Evolutionary conservation across 1,140 invertebrate genomes (phyloP).

Genomic region (Lasioglossum baleicum): DNA sequence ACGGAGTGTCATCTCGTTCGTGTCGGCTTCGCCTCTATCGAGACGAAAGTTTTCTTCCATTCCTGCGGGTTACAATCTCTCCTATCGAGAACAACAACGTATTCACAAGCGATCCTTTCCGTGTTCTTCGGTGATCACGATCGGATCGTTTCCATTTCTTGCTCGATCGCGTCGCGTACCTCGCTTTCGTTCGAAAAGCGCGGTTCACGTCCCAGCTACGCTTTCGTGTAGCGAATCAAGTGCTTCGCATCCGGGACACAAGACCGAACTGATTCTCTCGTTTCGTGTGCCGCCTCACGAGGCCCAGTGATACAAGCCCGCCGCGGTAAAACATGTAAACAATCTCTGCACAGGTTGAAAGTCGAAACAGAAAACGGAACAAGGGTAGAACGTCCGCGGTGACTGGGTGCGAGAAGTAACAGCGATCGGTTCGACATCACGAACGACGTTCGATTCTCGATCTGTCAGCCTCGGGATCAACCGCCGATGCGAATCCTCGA

Average conservation of each 20-base stretch:
- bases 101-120: neutral
- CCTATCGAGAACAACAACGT: too few species aligned
- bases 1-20: constrained; percentile 63
- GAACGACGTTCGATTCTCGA: constrained; percentile 37
- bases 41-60: neutral
- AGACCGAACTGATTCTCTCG: neutral
- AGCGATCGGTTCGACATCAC: constrained; percentile 27
- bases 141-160: neutral
- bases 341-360: neutral
- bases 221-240: constrained; percentile 13
- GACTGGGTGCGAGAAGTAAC: neutral
- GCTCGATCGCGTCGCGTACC: neutral
- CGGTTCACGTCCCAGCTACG: neutral
- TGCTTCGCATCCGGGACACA: neutral
- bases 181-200: constrained; percentile 16
- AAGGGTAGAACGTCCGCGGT: neutral
- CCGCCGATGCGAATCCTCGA: constrained; percentile 43
- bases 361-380: neutral
- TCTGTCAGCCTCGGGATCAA: constrained; percentile 43
- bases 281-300: neutral
- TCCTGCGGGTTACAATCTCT: too few species aligned
- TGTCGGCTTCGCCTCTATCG: constrained; percentile 36
- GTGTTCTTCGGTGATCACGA: neutral
- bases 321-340: constrained; percentile 49
- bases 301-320: constrained; percentile 10